These are phyloP conservation scores for Cyclina sinensis DNA, from an alignment of 1,140 invertebrate species.

Conservation along the genomic window DNA sequence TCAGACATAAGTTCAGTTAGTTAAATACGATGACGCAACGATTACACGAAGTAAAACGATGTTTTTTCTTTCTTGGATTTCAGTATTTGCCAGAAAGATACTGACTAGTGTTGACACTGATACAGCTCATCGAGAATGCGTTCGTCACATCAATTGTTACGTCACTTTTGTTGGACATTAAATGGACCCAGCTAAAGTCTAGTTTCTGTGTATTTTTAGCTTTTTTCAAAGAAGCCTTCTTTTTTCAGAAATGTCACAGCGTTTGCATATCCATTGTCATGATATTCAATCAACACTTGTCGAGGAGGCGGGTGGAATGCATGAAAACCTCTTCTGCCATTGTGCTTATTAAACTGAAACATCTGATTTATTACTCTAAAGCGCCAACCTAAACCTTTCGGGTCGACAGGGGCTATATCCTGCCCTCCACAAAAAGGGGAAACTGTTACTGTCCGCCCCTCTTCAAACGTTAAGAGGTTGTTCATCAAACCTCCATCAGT, in stretches of 20 bases:
- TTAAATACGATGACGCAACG: no score
- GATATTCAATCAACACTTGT: constrained; percentile 82
- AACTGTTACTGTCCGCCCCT: constrained; percentile 85
- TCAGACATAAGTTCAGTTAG: no score
- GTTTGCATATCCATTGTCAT: constrained; percentile 84
- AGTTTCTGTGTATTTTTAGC: neutral
- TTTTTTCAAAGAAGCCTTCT: constrained; percentile 80
- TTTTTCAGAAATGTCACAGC: constrained; percentile 84
- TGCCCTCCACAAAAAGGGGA: constrained; percentile 85
- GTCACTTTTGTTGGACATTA: no score
- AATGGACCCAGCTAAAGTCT: no score
- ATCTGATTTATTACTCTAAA: constrained; percentile 76
- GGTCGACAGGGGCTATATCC: constrained; percentile 82
- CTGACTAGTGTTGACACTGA: no score
- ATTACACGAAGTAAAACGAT: no score
- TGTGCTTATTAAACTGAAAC: constrained; percentile 85
- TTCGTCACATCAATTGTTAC: no score
- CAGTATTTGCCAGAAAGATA: no score
- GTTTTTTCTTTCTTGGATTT: no score
- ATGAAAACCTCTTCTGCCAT: constrained; percentile 84
- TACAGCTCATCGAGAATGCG: no score
- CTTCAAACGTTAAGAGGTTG: constrained; percentile 85
- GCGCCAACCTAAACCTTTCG: constrained; percentile 66
- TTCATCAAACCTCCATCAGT: constrained; percentile 87
- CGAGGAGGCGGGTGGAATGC: constrained; percentile 85